Conservation (phyloP, 2,888 invertebrate species). For the Petrolisthes manimaculis region DNA sequence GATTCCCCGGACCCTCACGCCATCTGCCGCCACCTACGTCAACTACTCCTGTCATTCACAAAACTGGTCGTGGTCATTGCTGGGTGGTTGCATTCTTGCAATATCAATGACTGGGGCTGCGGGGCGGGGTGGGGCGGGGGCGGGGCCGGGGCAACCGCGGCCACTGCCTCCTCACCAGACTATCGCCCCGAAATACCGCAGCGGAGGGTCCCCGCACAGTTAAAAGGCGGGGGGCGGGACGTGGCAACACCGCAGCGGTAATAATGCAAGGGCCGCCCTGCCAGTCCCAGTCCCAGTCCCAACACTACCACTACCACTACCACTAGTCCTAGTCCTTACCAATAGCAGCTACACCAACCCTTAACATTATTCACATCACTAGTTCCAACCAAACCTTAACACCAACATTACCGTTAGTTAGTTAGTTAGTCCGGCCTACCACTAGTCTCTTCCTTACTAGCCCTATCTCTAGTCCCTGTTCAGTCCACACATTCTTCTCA, state of each 20-base stretch:
- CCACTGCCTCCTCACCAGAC: not conserved
- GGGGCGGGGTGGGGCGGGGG: not conserved
- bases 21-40: slow-evolving; percentile 53
- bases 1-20: slow-evolving; percentile 41
- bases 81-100: slow-evolving; percentile 58
- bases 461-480: not conserved
- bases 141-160: not conserved
- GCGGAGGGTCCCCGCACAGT: slow-evolving; percentile 14
- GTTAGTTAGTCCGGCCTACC: too few species aligned
- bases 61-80: slow-evolving; percentile 59
- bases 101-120: slow-evolving; percentile 58
- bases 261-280: slow-evolving; percentile 48
- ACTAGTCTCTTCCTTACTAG: too few species aligned
- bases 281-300: not conserved
- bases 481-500: not conserved
- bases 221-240: slow-evolving; percentile 31
- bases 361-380: not conserved
- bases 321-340: not conserved
- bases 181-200: slow-evolving; percentile 7
- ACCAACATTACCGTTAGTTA: not conserved
- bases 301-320: not conserved
- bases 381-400: not conserved
- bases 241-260: slow-evolving; percentile 56
- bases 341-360: not conserved
- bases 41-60: slow-evolving; percentile 59